A percentile compares a stretch with the other conserved stretches of the same genome.
These are phyloP conservation scores for Achroia grisella DNA, from an alignment of 1,140 invertebrate species.

Conservation along the genomic window DNA sequence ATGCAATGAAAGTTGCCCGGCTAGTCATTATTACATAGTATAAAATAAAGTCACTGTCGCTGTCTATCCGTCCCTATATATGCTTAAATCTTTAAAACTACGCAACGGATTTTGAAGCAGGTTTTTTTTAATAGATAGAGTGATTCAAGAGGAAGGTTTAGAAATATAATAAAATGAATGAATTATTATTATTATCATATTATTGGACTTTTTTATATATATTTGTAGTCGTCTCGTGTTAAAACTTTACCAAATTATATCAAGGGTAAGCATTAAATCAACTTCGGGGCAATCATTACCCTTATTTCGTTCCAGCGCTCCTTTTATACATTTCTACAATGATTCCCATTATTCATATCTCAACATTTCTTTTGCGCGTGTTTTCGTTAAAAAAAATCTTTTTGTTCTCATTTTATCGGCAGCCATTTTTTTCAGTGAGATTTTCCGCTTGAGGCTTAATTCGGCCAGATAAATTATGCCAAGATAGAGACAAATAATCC, in stretches of 20 bases:
- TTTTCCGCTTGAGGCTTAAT: conserved; percentile 30
- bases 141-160: no score
- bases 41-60: no score
- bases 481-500: conserved; percentile 50
- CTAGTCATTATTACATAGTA: no score
- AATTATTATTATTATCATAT: no score
- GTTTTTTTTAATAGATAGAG: no score
- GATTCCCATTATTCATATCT: conserved; percentile 38
- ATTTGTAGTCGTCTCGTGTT: not conserved
- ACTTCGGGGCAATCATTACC: conserved; percentile 12
- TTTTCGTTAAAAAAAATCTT: conserved; percentile 15
- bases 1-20: no score
- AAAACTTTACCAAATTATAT: not conserved
- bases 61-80: no score
- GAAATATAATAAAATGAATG: no score
- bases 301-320: conserved; percentile 18
- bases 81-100: no score
- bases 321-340: conserved; percentile 36
- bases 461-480: conserved; percentile 45
- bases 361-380: conserved; percentile 19
- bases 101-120: no score
- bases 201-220: no score
- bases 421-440: conserved; percentile 27
- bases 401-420: conserved; percentile 26
- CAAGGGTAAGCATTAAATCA: not conserved